phyloP scores from a whole-genome alignment of 2,888 invertebrate genomes.

The Endomychus coccineus region DNA sequence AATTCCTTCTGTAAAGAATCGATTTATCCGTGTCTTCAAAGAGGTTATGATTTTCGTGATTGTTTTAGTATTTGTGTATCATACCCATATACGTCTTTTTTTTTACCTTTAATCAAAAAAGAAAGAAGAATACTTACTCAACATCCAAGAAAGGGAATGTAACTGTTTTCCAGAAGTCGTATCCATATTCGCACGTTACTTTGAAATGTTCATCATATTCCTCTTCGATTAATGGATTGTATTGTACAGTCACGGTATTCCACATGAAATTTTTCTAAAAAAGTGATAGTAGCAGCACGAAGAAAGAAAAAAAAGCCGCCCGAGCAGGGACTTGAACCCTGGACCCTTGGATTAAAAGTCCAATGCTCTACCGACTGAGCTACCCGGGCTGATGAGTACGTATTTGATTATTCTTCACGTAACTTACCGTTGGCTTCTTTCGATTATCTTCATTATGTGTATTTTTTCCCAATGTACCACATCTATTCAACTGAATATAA shows the following conservation, averaged over 20 bases:
- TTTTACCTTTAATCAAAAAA: too few relatives aligned
- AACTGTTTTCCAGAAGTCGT: constrained; percentile 95
- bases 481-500: constrained; percentile 85
- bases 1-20: too few relatives aligned
- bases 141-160: constrained; percentile 92
- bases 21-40: too few relatives aligned
- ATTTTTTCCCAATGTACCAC: constrained; percentile 85
- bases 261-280: constrained; percentile 89
- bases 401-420: neutral
- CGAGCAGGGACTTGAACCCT: constrained; percentile 68
- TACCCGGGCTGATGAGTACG: constrained; percentile 54
- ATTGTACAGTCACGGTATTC: constrained; percentile 93
- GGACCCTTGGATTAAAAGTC: constrained; percentile 69
- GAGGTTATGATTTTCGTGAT: too few relatives aligned
- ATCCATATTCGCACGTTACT: constrained; percentile 92
- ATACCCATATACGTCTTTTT: too few relatives aligned
- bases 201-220: constrained; percentile 93
- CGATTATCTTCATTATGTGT: constrained; percentile 76
- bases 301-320: constrained; percentile 40
- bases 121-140: constrained; percentile 83
- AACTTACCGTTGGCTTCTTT: constrained; percentile 79
- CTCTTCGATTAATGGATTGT: constrained; percentile 87
- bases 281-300: constrained; percentile 13
- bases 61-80: too few relatives aligned
- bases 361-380: constrained; percentile 66